Conservation (phyloP, 2,113 vertebrate species). For the Nesoenas mayeri region DNA sequence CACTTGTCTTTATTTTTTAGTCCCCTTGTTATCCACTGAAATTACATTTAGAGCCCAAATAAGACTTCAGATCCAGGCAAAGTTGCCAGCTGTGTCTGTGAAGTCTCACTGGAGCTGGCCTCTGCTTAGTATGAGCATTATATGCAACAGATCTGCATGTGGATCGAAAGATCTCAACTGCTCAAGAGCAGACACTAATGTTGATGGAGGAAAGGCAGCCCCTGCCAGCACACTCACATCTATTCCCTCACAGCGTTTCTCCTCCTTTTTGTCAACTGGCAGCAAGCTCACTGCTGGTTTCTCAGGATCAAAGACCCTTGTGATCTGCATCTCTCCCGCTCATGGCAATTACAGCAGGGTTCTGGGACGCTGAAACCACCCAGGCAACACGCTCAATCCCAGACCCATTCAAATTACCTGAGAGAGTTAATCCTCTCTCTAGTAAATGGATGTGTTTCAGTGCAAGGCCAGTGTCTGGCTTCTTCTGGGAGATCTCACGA, state of each 20-base stretch:
- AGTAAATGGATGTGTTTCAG: not conserved
- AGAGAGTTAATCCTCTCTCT: not conserved
- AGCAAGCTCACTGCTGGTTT: constrained; percentile 17
- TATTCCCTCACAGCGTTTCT: not conserved
- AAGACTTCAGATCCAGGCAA: not conserved
- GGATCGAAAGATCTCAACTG: not conserved
- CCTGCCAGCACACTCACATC: not conserved
- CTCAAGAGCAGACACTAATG: constrained; percentile 24
- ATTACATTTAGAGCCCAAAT: not conserved
- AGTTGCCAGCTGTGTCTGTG: not conserved
- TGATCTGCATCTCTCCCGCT: not conserved
- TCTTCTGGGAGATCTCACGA: not conserved
- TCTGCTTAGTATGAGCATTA: not conserved
- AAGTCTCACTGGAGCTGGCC: constrained; percentile 6
- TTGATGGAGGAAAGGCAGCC: not conserved
- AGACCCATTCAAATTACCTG: not conserved
- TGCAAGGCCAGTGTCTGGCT: not conserved
- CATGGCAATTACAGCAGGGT: not conserved
- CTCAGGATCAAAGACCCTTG: constrained; percentile 31
- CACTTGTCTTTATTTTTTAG: not conserved
- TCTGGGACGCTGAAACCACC: not conserved
- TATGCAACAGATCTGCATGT: not conserved
- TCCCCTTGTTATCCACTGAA: constrained; percentile 10
- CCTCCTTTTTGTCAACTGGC: not conserved
- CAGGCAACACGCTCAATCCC: not conserved